Evolutionary conservation across 2,797 vertebrate species (phyloP), one percentile per base, ranked within the genome.

Genomic region (Microhierax caerulescens): DNA sequence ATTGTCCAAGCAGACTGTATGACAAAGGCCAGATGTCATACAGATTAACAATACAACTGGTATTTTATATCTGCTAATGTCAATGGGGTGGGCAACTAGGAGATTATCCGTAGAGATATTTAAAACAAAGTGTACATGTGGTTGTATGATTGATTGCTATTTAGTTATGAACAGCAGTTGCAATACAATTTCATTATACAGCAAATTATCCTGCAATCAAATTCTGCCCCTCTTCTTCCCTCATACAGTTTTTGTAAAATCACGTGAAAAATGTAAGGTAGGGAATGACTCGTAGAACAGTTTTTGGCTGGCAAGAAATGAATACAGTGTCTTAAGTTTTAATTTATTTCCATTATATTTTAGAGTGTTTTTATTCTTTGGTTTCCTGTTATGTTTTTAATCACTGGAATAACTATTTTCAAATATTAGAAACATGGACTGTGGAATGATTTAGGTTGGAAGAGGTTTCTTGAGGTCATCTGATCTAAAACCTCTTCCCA

Each of bases 81-180:
- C 34, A 51, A 19, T 25, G 27, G 14, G 30, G 13, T 72, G 75
- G 41, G 36, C 15, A 47, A 27, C 21, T 50, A 57, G 13, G 37
- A 97, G 43, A 54, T 72, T 50, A 65, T 11, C 50, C 15, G 65
- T 67, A 63, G 43, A 48, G 53, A 69, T 75, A 64, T 77, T 91
- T 96, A 53, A 88, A 88, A 73, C 34, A 77, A 93, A 75, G 8
- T 36, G 9, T 67, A 60, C 3, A 5, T 37, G 25, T 37, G 76
- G 41, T 86, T 95, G 90, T 47, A 72, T 95, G 79, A 81, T 67
- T 96, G 80, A 75, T 88, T 50, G 57, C 76, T 47, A 69, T 57
- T 96, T 97, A 80, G 83, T 95, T 96, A 83, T 77, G 63, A 96
- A 90, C 61, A 76, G 27, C 85, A 93, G 87, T 94, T 18, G 50